phyloP scores from a whole-genome alignment of 35 echinoderm and acorn worm species.

The Diadema setosum region DNA sequence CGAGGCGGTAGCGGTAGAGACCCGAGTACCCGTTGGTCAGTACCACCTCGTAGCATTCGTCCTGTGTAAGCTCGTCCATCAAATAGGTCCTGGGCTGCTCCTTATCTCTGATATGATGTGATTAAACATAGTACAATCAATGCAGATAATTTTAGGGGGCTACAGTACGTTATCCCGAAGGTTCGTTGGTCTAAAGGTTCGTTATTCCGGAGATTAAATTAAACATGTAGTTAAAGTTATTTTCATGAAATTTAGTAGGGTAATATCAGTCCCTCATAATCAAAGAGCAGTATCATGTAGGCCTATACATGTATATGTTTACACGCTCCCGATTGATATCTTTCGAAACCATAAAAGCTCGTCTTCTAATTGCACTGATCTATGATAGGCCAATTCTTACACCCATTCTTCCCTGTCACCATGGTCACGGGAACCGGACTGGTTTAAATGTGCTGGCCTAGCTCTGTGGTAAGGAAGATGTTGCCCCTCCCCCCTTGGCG shows the following conservation, averaged over 20 bases:
- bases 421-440: too few species aligned
- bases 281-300: too few species aligned
- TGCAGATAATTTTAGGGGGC: background rate
- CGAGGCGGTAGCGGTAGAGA: slow-evolving; percentile 47
- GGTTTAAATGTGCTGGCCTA: too few species aligned
- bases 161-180: background rate
- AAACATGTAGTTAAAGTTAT: background rate
- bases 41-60: slow-evolving; percentile 54
- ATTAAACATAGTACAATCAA: background rate
- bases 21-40: background rate
- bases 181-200: background rate
- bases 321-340: too few species aligned
- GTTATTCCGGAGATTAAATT: too few species aligned
- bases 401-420: too few species aligned
- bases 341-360: too few species aligned
- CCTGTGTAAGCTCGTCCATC: slow-evolving; percentile 36
- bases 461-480: too few species aligned
- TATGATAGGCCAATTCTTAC: too few species aligned
- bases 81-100: slow-evolving; percentile 45
- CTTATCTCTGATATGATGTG: background rate
- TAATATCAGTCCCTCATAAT: background rate
- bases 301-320: too few species aligned
- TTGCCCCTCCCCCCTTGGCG: too few species aligned
- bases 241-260: background rate
- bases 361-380: too few species aligned